A percentile compares a stretch with the other conserved stretches of the same genome.
These are phyloP conservation scores for Ferdinandea cuprea DNA, from an alignment of 2,888 invertebrate genomes.

Conservation along the genomic window DNA sequence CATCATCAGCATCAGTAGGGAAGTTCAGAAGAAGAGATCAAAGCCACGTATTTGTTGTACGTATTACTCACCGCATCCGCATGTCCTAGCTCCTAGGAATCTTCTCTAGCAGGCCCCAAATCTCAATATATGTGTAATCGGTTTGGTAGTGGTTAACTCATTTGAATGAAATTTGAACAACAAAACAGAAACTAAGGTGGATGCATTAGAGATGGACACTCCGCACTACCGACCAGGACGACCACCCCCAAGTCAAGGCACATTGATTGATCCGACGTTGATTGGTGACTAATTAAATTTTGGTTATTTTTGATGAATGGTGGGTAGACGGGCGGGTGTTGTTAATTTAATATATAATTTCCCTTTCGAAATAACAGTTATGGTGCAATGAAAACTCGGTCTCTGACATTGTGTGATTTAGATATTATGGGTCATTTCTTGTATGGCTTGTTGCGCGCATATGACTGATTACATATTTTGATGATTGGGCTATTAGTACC, in stretches of 20 bases:
- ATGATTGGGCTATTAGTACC: conserved; percentile 21
- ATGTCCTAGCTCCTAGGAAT: conserved; percentile 40
- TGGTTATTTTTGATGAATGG: conserved; percentile 72
- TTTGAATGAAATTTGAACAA: conserved; percentile 52
- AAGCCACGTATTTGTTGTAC: conserved; percentile 39
- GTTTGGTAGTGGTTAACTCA: conserved; percentile 53
- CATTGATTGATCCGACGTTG: conserved; percentile 71
- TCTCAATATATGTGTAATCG: conserved; percentile 37
- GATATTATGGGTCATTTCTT: conserved; percentile 18
- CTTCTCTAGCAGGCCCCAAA: conserved; percentile 36
- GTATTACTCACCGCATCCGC: conserved; percentile 32
- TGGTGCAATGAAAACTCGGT: neutral
- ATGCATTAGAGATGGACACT: conserved; percentile 34
- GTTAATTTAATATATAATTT: conserved; percentile 54
- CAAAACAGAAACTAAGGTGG: neutral
- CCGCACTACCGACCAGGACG: too few relatives aligned
- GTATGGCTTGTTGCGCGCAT: conserved; percentile 38
- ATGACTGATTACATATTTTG: conserved; percentile 12
- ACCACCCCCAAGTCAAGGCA: conserved; percentile 10
- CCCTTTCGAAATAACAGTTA: conserved; percentile 44
- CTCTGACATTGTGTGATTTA: neutral
- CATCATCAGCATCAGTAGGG: neutral
- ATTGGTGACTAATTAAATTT: conserved; percentile 74
- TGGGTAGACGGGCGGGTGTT: conserved; percentile 25
- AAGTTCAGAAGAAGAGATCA: conserved; percentile 47